Evolutionary conservation across 2,113 vertebrate species (phyloP), one percentile per base, ranked within the genome.

Genomic region (Condylura cristata): DNA sequence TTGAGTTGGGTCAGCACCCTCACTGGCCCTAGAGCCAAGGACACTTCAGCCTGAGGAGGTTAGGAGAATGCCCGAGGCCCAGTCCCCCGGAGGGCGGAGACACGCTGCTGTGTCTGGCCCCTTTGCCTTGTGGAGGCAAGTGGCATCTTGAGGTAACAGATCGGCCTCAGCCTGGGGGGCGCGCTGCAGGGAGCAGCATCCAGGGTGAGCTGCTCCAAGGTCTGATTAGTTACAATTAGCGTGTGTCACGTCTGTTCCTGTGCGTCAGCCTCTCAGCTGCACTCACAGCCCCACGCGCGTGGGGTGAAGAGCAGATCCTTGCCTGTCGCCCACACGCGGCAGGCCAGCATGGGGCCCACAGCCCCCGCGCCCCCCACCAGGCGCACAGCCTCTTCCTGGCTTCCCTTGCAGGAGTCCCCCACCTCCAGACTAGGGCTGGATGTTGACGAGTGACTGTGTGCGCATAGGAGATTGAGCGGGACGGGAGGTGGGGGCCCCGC

Each of bases 321-420:
- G 20, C 48, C 61, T 8, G 0, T 34, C 37, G 2, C 8, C 7
- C 26, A 34, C 44, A 6, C 22, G 8, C 14, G 1, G 12, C 22
- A 13, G 28, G 17, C 78, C 68, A 30, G 51, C 70, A 14, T 48
- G 61, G 60, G 48, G 30, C 75, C 8, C 0, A 22, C 0, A 4
- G 2, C 5, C 14, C 8, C 75, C 1, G 0, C 12, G 4, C 3
- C 3, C 44, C 53, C 53, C 41, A 26, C 17, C 9, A 0, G 61
- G 28, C 48, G 28, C 4, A 37, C 16, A 32, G 24, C 65, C 24
- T 46, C 37, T 37, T 20, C 18, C 58, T 34, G 10, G 46, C 65
- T 30, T 39, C 74, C 58, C 22, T 66, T 20, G 65, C 63, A 48
- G 10, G 9, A 53, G 37, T 5, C 9, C 37, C 88, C 56, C 37